A percentile compares a stretch with the other conserved stretches of the same genome.
Conservation (phyloP, 2,113 vertebrate genomes). For the Embiotoca jacksoni region DNA sequence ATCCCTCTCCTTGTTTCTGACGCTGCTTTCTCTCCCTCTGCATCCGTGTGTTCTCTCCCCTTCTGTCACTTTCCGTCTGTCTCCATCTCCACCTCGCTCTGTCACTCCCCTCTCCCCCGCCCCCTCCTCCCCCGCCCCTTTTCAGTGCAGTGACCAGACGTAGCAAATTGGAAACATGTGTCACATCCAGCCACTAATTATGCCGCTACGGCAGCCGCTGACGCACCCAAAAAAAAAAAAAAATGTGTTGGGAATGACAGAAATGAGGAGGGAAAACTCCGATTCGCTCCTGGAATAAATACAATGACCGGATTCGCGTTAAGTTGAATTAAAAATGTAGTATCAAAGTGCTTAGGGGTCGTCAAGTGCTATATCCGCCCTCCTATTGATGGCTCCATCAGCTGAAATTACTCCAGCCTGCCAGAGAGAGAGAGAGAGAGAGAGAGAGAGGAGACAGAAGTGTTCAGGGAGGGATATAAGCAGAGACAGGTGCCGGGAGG, state of each 20-base stretch:
- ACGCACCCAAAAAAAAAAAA: constrained; percentile 16
- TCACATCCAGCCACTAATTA: constrained; percentile 82
- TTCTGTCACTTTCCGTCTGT: constrained; percentile 57
- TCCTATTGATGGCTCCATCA: constrained; percentile 54
- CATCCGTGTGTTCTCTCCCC: background rate
- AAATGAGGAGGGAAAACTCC: constrained; percentile 34
- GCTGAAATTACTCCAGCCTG: constrained; percentile 6
- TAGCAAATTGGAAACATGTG: constrained; percentile 84
- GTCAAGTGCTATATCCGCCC: constrained; percentile 22
- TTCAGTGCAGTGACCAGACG: constrained; percentile 62
- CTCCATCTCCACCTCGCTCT: constrained; percentile 53
- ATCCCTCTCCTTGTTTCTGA: background rate
- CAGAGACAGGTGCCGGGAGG: constrained; percentile 54
- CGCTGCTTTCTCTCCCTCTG: background rate
- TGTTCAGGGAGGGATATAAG: constrained; percentile 49
- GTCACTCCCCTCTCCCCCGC: constrained; percentile 16
- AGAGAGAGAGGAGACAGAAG: constrained; percentile 15
- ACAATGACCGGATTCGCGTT: no score
- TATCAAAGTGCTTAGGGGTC: background rate
- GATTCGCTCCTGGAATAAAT: background rate
- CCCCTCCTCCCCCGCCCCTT: constrained; percentile 15
- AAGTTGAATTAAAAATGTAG: constrained; percentile 5
- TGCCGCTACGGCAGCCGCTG: constrained; percentile 48
- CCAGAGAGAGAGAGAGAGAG: constrained; percentile 4
- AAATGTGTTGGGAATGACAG: constrained; percentile 56